phyloP scores from a whole-genome alignment of 2,888 invertebrate species.

The Ernsta delagoae region DNA sequence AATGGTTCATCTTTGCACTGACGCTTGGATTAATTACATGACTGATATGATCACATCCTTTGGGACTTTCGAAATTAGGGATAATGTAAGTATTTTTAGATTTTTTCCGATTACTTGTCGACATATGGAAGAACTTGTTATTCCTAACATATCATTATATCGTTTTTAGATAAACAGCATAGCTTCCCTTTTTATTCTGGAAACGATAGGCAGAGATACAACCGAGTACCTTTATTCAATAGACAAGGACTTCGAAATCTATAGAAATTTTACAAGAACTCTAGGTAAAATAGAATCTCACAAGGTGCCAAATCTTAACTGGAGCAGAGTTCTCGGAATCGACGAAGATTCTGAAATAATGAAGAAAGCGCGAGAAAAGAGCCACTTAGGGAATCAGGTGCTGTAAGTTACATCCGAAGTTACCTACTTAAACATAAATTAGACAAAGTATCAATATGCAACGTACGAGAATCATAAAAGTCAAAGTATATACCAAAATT shows the following conservation, averaged over 20 bases:
- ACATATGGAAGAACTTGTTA: background rate
- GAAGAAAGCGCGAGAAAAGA: conserved; percentile 55
- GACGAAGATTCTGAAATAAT: conserved; percentile 59
- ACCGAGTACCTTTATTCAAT: conserved; percentile 65
- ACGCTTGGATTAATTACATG: conserved; percentile 69
- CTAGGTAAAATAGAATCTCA: conserved; percentile 52
- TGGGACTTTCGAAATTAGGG: conserved; percentile 70
- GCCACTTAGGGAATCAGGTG: conserved; percentile 65
- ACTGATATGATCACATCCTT: conserved; percentile 67
- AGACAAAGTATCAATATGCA: too few relatives aligned
- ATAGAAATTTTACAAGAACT: conserved; percentile 62
- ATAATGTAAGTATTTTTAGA: conserved; percentile 61
- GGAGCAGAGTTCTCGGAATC: conserved; percentile 58
- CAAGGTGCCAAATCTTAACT: conserved; percentile 50
- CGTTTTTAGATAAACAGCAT: conserved; percentile 72
- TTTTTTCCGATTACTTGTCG: background rate
- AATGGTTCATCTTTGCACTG: conserved; percentile 64
- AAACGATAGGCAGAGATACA: conserved; percentile 74
- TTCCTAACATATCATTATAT: background rate
- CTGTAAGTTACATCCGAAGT: conserved; percentile 57
- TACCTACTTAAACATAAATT: too few relatives aligned
- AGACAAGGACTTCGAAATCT: conserved; percentile 63
- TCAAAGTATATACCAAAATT: background rate
- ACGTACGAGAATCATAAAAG: background rate
- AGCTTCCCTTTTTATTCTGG: conserved; percentile 73